phyloP scores from a whole-genome alignment of 2,797 vertebrate genomes.

The Emydoidea blandingii region DNA sequence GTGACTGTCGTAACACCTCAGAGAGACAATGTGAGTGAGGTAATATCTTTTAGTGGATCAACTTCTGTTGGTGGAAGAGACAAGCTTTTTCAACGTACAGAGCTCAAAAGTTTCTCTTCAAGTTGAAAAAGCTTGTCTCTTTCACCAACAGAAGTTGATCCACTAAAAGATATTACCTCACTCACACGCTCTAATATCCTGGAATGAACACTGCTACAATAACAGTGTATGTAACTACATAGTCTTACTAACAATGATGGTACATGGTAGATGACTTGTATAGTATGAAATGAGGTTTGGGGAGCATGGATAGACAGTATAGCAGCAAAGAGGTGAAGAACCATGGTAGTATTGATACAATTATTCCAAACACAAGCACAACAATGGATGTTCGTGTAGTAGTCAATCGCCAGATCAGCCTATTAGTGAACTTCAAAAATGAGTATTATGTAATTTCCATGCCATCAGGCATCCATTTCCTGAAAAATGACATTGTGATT shows the following conservation, averaged over 20 bases:
- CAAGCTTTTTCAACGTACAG: neutral
- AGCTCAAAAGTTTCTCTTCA: too few relatives aligned
- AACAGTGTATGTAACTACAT: neutral
- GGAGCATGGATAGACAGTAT: neutral
- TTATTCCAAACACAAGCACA: neutral
- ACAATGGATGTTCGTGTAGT: neutral
- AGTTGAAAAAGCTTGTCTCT: neutral
- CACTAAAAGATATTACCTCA: neutral
- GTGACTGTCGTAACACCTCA: neutral
- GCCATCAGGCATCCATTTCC: neutral
- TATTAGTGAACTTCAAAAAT: neutral
- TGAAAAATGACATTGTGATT: neutral
- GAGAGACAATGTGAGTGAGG: neutral
- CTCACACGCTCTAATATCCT: neutral
- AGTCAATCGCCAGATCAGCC: neutral
- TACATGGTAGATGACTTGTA: neutral
- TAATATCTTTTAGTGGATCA: neutral
- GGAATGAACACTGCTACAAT: neutral
- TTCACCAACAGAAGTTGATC: neutral
- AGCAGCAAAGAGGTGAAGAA: neutral
- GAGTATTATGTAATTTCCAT: neutral
- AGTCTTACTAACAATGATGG: neutral
- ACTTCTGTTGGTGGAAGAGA: neutral
- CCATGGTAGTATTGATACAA: neutral
- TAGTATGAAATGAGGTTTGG: neutral